These are phyloP conservation scores for Semaprochilodus insignis DNA, from an alignment of 2,797 vertebrate genomes.

Conservation along the genomic window DNA sequence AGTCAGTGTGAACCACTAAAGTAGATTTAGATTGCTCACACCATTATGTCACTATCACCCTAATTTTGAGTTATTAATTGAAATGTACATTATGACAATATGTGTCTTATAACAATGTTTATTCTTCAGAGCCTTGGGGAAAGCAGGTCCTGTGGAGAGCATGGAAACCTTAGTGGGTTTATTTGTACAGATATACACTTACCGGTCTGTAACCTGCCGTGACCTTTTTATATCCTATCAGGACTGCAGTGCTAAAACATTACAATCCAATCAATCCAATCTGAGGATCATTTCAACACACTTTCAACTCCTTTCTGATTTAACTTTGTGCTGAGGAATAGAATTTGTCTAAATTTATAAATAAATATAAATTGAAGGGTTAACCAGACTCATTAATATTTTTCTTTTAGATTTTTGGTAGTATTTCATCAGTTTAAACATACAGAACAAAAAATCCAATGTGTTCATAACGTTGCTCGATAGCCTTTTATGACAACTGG, in stretches of 20 bases:
- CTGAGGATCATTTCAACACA: neutral
- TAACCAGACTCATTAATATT: neutral
- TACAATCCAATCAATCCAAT: neutral
- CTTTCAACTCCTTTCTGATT: neutral
- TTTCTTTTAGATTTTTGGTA: neutral
- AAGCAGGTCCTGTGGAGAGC: neutral
- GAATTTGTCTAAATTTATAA: neutral
- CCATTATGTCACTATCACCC: too few species aligned
- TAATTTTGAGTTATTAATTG: neutral
- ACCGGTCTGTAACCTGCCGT: neutral
- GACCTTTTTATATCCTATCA: neutral
- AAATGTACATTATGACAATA: neutral
- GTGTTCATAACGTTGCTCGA: too few species aligned
- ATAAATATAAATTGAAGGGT: neutral
- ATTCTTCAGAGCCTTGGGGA: neutral
- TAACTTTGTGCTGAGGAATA: neutral
- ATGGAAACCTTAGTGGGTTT: neutral
- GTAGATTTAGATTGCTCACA: too few species aligned
- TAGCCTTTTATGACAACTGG: too few species aligned
- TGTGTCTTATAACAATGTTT: neutral
- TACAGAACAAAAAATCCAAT: neutral
- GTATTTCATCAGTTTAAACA: neutral
- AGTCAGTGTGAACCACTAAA: neutral
- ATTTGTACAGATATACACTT: neutral
- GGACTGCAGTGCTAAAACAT: neutral